Conservation (phyloP, 2,113 vertebrate species). For the Arvicanthis niloticus region DNA sequence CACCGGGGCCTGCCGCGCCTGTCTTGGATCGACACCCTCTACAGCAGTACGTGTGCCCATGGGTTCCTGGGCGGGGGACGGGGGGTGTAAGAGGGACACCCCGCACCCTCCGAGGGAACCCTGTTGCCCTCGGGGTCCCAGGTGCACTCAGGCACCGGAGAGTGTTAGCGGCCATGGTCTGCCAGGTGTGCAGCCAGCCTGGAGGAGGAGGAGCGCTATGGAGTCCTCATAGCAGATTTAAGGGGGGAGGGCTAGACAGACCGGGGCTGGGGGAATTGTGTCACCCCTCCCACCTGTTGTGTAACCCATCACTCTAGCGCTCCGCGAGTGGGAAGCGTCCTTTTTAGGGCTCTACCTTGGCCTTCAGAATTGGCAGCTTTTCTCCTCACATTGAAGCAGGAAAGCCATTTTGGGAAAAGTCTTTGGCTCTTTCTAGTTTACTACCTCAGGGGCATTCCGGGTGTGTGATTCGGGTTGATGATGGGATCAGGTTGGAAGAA, state of each 20-base stretch:
- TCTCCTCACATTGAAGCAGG: background rate
- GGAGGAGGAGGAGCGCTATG: background rate
- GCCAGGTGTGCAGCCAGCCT: background rate
- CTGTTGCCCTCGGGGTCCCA: background rate
- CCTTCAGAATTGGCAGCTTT: background rate
- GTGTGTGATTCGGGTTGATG: background rate
- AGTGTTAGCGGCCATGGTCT: background rate
- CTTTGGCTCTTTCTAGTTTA: constrained; percentile 40
- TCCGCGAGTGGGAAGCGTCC: background rate
- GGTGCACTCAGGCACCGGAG: background rate
- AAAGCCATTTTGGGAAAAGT: constrained; percentile 68
- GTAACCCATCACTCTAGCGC: constrained; percentile 41
- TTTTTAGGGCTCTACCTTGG: background rate
- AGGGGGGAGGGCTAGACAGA: background rate
- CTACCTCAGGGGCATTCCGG: background rate
- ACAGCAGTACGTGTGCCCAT: constrained; percentile 94
- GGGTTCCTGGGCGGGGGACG: constrained; percentile 2
- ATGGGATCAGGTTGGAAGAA: background rate
- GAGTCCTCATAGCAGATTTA: background rate
- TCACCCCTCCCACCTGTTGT: constrained; percentile 82
- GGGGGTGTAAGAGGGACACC: background rate
- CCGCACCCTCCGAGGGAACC: background rate
- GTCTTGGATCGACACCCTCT: constrained; percentile 99
- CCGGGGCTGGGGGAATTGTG: background rate
- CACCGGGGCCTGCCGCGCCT: constrained; percentile 95